These are phyloP conservation scores for Rhabdomys dilectus DNA, from an alignment of 2,113 vertebrate species.

Conservation along the genomic window DNA sequence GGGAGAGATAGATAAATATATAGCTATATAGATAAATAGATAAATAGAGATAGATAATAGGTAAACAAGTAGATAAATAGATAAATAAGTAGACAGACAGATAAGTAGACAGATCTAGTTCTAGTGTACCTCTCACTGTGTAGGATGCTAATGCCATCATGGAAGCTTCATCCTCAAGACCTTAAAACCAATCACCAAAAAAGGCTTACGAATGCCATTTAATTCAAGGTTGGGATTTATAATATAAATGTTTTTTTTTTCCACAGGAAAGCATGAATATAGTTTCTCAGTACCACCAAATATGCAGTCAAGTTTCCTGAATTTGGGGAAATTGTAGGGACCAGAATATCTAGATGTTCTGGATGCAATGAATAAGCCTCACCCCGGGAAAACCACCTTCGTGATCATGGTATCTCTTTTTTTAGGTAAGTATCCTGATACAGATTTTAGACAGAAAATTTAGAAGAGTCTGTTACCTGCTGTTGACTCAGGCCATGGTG, in stretches of 20 bases:
- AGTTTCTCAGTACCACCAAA: neutral
- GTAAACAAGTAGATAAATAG: rapidly evolving
- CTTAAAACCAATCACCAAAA: neutral
- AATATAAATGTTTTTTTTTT: neutral
- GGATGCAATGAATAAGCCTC: neutral
- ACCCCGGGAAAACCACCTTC: neutral
- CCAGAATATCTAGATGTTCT: neutral
- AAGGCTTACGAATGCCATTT: neutral
- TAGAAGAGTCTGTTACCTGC: neutral
- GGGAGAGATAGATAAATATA: too few species aligned
- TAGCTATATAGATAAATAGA: too few species aligned
- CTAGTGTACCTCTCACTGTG: neutral
- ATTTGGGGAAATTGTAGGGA: neutral
- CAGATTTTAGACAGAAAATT: neutral
- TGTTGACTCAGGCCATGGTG: neutral
- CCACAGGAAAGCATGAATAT: neutral
- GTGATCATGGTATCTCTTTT: neutral
- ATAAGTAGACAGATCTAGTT: too few species aligned
- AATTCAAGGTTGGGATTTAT: neutral
- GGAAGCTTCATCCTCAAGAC: neutral
- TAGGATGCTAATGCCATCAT: neutral
- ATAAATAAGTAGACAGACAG: too few species aligned
- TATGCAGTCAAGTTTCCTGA: neutral
- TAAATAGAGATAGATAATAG: neutral
- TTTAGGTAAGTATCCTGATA: neutral